A percentile compares a stretch with the other conserved stretches of the same genome.
Conservation (phyloP, 2,797 vertebrate species). For the Notolabrus celidotus region DNA sequence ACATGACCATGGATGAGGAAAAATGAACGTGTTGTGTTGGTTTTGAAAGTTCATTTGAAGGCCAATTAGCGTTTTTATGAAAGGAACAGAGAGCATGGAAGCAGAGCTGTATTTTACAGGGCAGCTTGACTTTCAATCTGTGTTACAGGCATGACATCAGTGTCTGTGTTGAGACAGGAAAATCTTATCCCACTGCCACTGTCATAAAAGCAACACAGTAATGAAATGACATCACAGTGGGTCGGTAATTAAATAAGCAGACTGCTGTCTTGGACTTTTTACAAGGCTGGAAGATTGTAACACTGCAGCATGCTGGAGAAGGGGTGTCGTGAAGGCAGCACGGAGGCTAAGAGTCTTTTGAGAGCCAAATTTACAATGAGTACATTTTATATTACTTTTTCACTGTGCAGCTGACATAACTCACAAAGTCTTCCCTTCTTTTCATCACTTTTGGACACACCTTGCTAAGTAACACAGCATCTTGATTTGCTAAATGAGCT, state of each 20-base stretch:
- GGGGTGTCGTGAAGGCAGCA: constrained; percentile 32
- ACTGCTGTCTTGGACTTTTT: constrained; percentile 74
- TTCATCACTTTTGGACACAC: no score
- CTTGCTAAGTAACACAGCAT: no score
- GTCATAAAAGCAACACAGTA: constrained; percentile 81
- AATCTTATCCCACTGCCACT: constrained; percentile 74
- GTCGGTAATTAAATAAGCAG: constrained; percentile 80
- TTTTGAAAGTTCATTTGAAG: constrained; percentile 36
- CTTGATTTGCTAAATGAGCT: no score
- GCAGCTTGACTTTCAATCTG: constrained; percentile 79
- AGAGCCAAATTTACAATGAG: no score
- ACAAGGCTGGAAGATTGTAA: constrained; percentile 66
- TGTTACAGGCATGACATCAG: constrained; percentile 79
- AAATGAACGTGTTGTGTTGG: constrained; percentile 12
- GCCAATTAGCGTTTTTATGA: constrained; percentile 49
- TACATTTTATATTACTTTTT: no score
- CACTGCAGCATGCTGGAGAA: constrained; percentile 35
- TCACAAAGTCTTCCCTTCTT: no score
- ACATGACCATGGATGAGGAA: not conserved
- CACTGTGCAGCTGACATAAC: no score
- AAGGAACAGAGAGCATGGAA: constrained; percentile 41
- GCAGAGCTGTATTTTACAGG: constrained; percentile 56
- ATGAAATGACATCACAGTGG: constrained; percentile 80
- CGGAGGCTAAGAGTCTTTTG: not conserved
- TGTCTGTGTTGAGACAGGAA: constrained; percentile 80